Evolutionary conservation across 2,888 invertebrate species (phyloP), one percentile per base, ranked within the genome.

Genomic region (Acrocyrtus sp.): DNA sequence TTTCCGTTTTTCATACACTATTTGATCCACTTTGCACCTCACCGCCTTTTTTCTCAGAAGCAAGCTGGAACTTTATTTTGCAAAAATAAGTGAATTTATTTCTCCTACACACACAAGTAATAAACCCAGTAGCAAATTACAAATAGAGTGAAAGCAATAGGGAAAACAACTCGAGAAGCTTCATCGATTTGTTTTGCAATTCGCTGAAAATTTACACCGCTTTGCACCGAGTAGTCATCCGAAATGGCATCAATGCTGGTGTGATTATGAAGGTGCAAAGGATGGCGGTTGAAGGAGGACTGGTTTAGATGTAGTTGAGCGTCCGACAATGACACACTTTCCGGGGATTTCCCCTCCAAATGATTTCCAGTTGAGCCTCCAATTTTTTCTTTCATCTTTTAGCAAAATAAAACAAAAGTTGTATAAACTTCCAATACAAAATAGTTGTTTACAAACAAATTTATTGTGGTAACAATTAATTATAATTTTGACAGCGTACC

Each of bases 71-170:
- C n/a, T n/a, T n/a, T n/a, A n/a, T n/a, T n/a, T n/a, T n/a, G n/a
- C n/a, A n/a, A n/a, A n/a, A n/a, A n/a, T n/a, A n/a, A n/a, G n/a
- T n/a, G n/a, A n/a, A n/a, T n/a, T n/a, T n/a, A n/a, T n/a, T n/a
- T n/a, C n/a, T n/a, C n/a, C n/a, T 73, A 73, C 61, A 45, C 56
- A 17, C 50, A 73, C 53, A 76, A 54, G 34, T 86, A 86, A 76
- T 85, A 85, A n/a, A 83, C 82, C 85, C 85, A 86, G 80, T 86
- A 86, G 69, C 83, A 79, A 34, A 84, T 72, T 76, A 85, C 85
- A 81, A 86, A 86, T 39, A 85, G 61, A 48, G 83, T 81, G 77
- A 85, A 86, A 21, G 83, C 81, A 50, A 85, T 72, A 2, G 86
- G 86, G 75, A 86, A 86, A 50, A 82, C 77, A 34, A 85, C 78